Evolutionary conservation across 2,113 vertebrate species (phyloP).

Genomic region (Barnardius zonarius): DNA sequence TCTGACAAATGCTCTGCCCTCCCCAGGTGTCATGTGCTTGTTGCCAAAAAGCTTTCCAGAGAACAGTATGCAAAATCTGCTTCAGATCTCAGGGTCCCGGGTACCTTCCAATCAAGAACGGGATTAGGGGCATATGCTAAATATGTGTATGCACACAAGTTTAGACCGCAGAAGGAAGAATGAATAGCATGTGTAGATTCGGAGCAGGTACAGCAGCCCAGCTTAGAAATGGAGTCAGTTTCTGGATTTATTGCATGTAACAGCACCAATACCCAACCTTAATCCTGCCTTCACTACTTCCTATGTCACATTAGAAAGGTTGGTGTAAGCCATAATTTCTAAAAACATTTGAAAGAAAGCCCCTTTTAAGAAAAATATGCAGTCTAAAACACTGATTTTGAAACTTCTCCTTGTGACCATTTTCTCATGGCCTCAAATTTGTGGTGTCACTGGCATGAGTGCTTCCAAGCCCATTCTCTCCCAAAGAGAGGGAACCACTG

Average conservation of each 20-base stretch:
- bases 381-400: neutral
- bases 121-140: neutral
- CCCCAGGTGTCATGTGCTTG: rapidly evolving
- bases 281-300: neutral
- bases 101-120: neutral
- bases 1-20: neutral
- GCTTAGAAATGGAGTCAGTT: neutral
- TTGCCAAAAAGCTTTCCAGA: neutral
- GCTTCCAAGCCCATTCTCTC: neutral
- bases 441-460: neutral
- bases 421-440: neutral
- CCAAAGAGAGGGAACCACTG: neutral
- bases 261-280: neutral
- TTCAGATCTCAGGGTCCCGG: neutral
- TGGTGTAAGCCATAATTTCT: neutral
- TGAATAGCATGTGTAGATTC: rapidly evolving
- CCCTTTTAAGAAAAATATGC: neutral
- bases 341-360: neutral
- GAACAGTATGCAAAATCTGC: neutral
- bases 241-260: neutral
- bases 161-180: neutral
- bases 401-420: neutral
- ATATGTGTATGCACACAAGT: neutral
- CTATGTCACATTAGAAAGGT: neutral
- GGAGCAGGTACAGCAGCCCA: neutral